phyloP scores from a whole-genome alignment of 2,888 invertebrate species.

The Gastracanthus pulcherrimus region DNA sequence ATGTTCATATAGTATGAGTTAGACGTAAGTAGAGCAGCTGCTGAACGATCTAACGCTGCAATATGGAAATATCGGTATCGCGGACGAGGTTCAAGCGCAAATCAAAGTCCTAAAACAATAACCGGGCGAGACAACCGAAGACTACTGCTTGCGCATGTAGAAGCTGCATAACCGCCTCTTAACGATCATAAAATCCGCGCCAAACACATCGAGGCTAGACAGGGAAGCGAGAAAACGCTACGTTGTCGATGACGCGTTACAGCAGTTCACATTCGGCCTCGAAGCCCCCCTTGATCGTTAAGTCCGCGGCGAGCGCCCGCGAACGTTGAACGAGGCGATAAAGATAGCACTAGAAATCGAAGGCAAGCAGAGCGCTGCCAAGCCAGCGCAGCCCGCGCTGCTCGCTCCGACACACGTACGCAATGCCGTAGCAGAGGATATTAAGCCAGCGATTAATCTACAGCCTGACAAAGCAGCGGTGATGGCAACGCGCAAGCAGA shows the following conservation, averaged over 20 bases:
- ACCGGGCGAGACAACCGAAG: not conserved
- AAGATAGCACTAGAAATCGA: not conserved
- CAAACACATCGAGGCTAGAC: not conserved
- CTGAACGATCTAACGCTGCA: not conserved
- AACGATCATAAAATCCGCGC: not conserved
- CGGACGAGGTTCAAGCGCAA: no score
- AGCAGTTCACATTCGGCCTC: not conserved
- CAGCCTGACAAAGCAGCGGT: no score
- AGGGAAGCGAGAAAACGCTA: no score
- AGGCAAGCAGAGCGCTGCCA: not conserved
- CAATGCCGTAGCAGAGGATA: not conserved
- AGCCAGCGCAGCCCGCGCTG: not conserved
- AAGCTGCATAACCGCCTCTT: not conserved
- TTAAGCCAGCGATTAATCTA: no score
- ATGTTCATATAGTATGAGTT: not conserved
- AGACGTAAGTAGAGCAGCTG: not conserved
- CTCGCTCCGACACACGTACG: not conserved
- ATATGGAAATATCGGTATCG: not conserved
- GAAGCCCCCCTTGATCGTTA: not conserved
- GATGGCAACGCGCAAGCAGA: no score
- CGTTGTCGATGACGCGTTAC: not conserved
- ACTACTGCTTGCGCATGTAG: not conserved
- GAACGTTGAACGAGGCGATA: not conserved
- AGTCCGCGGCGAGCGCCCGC: not conserved
- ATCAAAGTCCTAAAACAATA: not conserved